A percentile compares a stretch with the other conserved stretches of the same genome.
phyloP scores from a whole-genome alignment of 2,113 vertebrate species.

The Rhinolophus ferrumequinum region DNA sequence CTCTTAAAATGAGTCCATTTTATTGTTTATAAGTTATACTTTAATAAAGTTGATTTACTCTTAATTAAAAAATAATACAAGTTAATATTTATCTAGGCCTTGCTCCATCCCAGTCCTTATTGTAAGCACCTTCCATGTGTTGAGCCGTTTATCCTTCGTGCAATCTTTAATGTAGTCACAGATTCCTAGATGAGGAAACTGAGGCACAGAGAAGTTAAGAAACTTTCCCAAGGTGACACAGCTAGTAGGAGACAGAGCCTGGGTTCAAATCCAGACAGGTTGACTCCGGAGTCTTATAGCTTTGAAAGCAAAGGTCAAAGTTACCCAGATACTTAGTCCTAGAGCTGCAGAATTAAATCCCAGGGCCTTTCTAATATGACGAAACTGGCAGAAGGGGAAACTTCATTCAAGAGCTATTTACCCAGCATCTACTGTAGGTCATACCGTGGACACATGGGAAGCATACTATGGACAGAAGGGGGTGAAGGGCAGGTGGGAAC shows the following conservation, averaged over 20 bases:
- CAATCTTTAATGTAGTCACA: neutral
- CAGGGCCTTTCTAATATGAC: neutral
- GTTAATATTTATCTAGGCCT: neutral
- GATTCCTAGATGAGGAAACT: conserved; percentile 29
- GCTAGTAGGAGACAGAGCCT: neutral
- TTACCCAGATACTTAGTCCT: neutral
- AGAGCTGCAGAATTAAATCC: neutral
- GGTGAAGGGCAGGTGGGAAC: neutral
- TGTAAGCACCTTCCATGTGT: neutral
- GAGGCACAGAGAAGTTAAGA: neutral
- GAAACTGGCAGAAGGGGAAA: neutral
- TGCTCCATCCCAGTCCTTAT: neutral
- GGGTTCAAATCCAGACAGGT: neutral
- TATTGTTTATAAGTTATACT: neutral
- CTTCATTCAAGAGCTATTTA: neutral
- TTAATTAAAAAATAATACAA: neutral
- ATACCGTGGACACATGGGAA: neutral
- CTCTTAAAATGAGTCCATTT: neutral
- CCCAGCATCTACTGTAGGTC: fast-evolving
- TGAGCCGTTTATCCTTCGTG: neutral
- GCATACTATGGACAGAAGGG: neutral
- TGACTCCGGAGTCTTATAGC: too few species aligned
- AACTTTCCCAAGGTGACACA: neutral
- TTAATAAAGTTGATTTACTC: neutral
- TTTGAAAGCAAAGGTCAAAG: neutral